Evolutionary conservation across 2,113 vertebrate species (phyloP).

Genomic region (Lagenorhynchus albirostris): DNA sequence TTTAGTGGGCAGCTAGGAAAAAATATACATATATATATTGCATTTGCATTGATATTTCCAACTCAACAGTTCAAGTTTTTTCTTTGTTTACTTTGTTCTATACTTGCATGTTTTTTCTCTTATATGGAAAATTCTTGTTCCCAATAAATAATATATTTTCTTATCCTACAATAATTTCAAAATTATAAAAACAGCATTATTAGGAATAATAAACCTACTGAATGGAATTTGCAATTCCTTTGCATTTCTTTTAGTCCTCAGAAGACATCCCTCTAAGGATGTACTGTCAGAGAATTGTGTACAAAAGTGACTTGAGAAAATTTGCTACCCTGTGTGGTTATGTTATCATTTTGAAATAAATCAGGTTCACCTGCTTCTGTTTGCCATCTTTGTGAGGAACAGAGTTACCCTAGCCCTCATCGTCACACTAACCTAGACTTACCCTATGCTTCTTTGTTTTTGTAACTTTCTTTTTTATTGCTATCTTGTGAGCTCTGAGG

Average conservation of each 20-base stretch:
- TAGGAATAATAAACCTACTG: not conserved
- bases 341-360: not conserved
- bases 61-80: not conserved
- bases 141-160: not conserved
- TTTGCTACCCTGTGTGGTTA: not conserved
- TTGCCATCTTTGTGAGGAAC: not conserved
- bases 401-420: not conserved
- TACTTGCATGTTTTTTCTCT: not conserved
- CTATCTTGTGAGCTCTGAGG: not conserved
- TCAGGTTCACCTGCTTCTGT: not conserved
- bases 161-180: conserved; percentile 7
- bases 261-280: not conserved
- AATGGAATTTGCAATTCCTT: not conserved
- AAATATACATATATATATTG: not conserved
- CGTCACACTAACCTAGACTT: not conserved
- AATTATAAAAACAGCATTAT: not conserved
- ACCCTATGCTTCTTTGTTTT: not conserved
- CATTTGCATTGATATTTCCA: not conserved
- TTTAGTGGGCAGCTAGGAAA: not conserved
- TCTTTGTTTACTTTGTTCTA: not conserved
- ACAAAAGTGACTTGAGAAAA: not conserved
- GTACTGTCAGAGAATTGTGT: not conserved
- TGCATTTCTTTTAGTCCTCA: not conserved
- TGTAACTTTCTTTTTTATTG: not conserved
- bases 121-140: not conserved